Conservation (phyloP, 2,797 vertebrate genomes). For the Syncerus caffer region DNA sequence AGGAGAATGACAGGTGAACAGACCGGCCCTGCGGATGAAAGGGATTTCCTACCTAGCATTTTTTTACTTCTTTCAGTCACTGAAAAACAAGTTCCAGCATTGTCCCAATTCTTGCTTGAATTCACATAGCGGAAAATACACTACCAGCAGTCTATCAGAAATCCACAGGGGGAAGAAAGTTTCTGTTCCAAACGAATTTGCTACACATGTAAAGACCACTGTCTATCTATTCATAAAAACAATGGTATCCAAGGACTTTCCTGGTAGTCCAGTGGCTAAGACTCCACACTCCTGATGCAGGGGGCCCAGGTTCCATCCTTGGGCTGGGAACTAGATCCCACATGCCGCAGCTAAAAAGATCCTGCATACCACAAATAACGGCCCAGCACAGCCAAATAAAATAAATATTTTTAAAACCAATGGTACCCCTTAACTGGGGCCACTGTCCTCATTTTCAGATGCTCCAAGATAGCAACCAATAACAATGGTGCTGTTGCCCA, state of each 20-base stretch:
- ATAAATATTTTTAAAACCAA: background rate
- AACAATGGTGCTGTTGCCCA: background rate
- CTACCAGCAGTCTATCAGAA: background rate
- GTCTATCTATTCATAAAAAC: background rate
- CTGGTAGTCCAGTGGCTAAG: background rate
- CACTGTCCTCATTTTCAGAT: background rate
- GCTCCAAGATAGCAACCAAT: background rate
- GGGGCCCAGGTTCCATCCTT: background rate
- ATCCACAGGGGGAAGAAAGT: background rate
- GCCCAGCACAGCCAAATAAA: background rate
- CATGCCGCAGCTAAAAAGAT: background rate
- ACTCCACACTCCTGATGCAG: background rate
- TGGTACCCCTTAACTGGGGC: background rate
- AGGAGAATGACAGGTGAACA: background rate
- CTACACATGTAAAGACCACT: background rate
- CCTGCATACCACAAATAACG: background rate
- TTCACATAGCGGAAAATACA: background rate
- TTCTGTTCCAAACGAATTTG: background rate
- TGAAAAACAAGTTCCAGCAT: constrained; percentile 44
- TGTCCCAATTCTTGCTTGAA: constrained; percentile 33
- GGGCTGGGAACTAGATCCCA: background rate
- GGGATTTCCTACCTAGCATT: constrained; percentile 23
- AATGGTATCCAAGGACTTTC: background rate
- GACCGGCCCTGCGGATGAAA: background rate
- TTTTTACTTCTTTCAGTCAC: constrained; percentile 7